Evolutionary conservation across 2,888 invertebrate species (phyloP).

Genomic region (Zaprionus obscuricornis): DNA sequence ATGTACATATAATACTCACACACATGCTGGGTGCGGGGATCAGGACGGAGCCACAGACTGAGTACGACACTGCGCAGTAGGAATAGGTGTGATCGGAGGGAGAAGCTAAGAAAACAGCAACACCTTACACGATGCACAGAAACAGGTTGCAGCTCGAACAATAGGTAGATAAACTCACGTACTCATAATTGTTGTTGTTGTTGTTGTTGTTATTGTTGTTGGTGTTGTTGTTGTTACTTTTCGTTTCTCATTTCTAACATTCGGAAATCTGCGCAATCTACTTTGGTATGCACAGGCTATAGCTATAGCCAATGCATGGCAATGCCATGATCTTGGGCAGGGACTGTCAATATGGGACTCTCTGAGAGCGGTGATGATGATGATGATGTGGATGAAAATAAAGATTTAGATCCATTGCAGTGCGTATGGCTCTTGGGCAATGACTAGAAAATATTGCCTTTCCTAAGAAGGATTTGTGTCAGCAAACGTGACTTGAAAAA

Average conservation of each 20-base stretch:
- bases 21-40: constrained; percentile 60
- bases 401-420: constrained; percentile 36
- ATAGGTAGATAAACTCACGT: constrained; percentile 74
- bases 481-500: constrained; percentile 76
- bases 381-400: constrained; percentile 60
- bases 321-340: too few species aligned
- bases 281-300: constrained; percentile 68
- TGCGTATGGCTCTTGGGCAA: constrained; percentile 21
- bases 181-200: constrained; percentile 52
- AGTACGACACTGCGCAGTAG: constrained; percentile 31
- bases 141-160: constrained; percentile 69
- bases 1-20: too few species aligned
- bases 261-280: constrained; percentile 73
- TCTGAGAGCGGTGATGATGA: constrained; percentile 24
- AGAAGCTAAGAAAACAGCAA: constrained; percentile 54
- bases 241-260: constrained; percentile 56
- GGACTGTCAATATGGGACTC: constrained; percentile 40
- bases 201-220: constrained; percentile 17
- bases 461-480: constrained; percentile 78
- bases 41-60: constrained; percentile 17
- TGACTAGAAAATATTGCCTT: constrained; percentile 77
- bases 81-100: constrained; percentile 68
- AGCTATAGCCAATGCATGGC: too few species aligned
- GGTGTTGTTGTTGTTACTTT: constrained; percentile 11
- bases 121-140: constrained; percentile 71